Evolutionary conservation across 2,113 vertebrate genomes (phyloP), one percentile per base, ranked within the genome.

Genomic region (Miniopterus natalensis): DNA sequence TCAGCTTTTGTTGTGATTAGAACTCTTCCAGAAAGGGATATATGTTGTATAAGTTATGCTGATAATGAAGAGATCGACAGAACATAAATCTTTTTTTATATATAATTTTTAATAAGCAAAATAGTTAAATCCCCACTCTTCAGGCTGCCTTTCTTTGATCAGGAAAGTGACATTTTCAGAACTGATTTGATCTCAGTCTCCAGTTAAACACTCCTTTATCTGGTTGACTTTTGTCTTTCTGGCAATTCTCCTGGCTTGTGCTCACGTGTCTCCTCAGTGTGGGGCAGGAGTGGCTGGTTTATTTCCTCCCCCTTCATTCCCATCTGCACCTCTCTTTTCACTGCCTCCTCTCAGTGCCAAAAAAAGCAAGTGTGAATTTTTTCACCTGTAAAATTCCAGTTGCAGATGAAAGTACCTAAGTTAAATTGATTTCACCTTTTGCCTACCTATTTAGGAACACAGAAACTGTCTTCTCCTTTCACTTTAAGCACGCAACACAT

Each of bases 111-210:
- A 49, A 63, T 45, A 75, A 55, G 53, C 47, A 81, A 36, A 27
- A 87, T 59, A 78, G 8, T 13, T 80, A 73, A 95, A 63, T 93
- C 20, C 4, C 51, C 29, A 55, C 55, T 77, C 7, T 42, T 59
- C 18, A 36, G 12, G 53, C n/a, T 29, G 20, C 40, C 42, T 91
- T 92, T 88, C 66, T 95, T 85, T 77, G 90, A 47, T 51, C 31
- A 89, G 79, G 51, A 83, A 86, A 89, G 42, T 73, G 74, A 83
- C 61, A 36, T 85, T 83, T 91, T 84, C 86, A 89, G 55, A 95
- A 78, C 5, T 73, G 29, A n/a, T 20, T 83, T 92, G 75, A 57
- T 88, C 40, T 71, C 29, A 42, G 40, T 40, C 70, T 86, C 42
- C 36, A 21, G 31, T 85, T 65, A 66, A 84, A 61, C 74, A 59